These are phyloP conservation scores for Atherinosoma microstoma DNA, from an alignment of 2,797 vertebrate genomes.

Conservation along the genomic window DNA sequence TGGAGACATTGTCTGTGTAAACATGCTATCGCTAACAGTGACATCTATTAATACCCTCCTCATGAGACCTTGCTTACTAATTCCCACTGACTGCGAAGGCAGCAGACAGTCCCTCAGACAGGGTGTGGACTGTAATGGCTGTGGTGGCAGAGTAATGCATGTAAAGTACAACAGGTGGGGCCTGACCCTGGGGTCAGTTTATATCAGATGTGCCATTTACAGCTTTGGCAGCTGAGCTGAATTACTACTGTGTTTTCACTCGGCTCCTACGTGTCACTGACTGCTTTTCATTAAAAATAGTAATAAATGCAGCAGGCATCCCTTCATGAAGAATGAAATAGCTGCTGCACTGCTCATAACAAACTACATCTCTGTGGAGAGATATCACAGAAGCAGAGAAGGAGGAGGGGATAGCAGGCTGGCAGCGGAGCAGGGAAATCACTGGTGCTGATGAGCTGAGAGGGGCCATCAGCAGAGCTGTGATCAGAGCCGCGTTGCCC, in stretches of 20 bases:
- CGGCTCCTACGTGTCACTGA: conserved; percentile 40
- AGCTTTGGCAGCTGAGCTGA: conserved; percentile 30
- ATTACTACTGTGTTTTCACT: conserved; percentile 19
- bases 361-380: conserved; percentile 50
- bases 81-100: conserved; percentile 26
- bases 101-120: conserved; percentile 22
- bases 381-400: conserved; percentile 15
- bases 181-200: conserved; percentile 46
- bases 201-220: conserved; percentile 62
- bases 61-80: conserved; percentile 33
- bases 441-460: conserved; percentile 43
- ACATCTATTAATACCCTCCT: conserved; percentile 54
- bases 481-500: conserved; percentile 18
- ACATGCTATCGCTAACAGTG: conserved; percentile 25
- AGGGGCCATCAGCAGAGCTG: conserved; percentile 37
- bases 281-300: conserved; percentile 69
- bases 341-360: conserved; percentile 29
- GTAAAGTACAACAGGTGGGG: conserved; percentile 30
- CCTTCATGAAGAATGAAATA: conserved; percentile 45
- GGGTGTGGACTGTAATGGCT: not conserved
- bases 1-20: conserved; percentile 1
- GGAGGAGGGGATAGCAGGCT: conserved; percentile 20
- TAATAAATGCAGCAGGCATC: conserved; percentile 48
- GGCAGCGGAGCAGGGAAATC: conserved; percentile 37
- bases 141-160: not conserved